These are phyloP conservation scores for Pammene aurita DNA, from an alignment of 2,888 invertebrate genomes.

Conservation along the genomic window DNA sequence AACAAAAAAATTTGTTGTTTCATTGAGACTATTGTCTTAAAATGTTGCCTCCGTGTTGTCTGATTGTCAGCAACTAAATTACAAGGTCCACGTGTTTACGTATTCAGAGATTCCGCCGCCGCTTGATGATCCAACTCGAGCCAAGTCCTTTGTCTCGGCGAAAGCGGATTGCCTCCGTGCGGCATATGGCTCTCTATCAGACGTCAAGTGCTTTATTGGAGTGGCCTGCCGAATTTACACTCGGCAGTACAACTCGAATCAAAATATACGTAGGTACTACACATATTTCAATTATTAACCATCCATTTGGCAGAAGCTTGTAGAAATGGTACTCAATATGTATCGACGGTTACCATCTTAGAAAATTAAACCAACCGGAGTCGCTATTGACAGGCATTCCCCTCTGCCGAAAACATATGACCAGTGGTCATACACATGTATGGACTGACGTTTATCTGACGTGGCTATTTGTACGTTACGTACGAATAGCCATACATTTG, in stretches of 20 bases:
- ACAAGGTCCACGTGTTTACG: conserved; percentile 30
- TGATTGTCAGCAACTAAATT: conserved; percentile 10
- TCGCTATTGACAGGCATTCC: too few relatives aligned
- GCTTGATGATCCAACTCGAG: conserved; percentile 60
- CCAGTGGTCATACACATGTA: too few relatives aligned
- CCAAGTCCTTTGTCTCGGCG: conserved; percentile 69
- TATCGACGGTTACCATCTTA: too few relatives aligned
- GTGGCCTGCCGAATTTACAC: conserved; percentile 35
- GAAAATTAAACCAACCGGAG: too few relatives aligned
- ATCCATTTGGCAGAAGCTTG: not conserved
- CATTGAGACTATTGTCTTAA: not conserved
- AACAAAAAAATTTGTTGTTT: too few relatives aligned
- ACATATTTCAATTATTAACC: conserved; percentile 2
- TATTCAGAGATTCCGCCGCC: conserved; percentile 32
- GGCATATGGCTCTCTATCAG: conserved; percentile 53
- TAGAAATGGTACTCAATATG: not conserved
- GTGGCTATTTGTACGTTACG: too few relatives aligned
- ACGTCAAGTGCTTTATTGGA: conserved; percentile 63
- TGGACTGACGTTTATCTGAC: too few relatives aligned
- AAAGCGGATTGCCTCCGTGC: conserved; percentile 67
- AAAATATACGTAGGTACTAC: not conserved
- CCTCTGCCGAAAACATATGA: too few relatives aligned
- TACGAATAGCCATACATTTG: too few relatives aligned
- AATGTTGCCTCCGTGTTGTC: conserved; percentile 3
- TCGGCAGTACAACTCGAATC: conserved; percentile 15